Evolutionary conservation across 2,888 invertebrate genomes (phyloP).

Genomic region (Ctenicera cuprea): DNA sequence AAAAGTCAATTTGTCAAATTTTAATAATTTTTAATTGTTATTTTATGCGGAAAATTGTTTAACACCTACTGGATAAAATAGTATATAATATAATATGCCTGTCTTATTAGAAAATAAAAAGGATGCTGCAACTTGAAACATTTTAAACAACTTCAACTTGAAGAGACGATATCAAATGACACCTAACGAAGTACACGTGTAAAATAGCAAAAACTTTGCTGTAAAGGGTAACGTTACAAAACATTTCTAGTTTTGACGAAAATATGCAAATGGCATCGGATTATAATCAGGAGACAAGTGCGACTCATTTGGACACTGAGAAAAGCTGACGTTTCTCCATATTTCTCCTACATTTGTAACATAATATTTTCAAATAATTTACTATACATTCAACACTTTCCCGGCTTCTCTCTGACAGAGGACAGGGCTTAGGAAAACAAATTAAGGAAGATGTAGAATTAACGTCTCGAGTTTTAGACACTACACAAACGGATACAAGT

Average conservation of each 20-base stretch:
- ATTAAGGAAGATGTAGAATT: conserved; percentile 47
- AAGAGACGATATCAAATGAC: conserved; percentile 33
- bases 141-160: neutral
- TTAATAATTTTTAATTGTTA: no score
- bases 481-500: conserved; percentile 45
- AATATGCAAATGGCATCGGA: conserved; percentile 52
- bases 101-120: conserved; percentile 1
- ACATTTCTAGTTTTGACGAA: conserved; percentile 48
- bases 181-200: conserved; percentile 37
- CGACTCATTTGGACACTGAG: conserved; percentile 43
- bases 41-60: no score
- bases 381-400: conserved; percentile 44
- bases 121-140: neutral
- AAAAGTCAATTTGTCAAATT: no score
- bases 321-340: conserved; percentile 28
- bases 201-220: conserved; percentile 39
- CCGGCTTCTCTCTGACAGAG: conserved; percentile 9
- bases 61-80: no score
- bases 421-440: conserved; percentile 43
- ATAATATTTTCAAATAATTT: conserved; percentile 45
- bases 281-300: conserved; percentile 52
- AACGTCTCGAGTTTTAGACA: conserved; percentile 47
- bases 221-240: conserved; percentile 39
- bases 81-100: no score
- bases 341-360: conserved; percentile 26